Percentiles rank a stretch among this genome's conserved stretches.
Conservation (phyloP, 2,797 vertebrate species). For the Molossus alvarezi region DNA sequence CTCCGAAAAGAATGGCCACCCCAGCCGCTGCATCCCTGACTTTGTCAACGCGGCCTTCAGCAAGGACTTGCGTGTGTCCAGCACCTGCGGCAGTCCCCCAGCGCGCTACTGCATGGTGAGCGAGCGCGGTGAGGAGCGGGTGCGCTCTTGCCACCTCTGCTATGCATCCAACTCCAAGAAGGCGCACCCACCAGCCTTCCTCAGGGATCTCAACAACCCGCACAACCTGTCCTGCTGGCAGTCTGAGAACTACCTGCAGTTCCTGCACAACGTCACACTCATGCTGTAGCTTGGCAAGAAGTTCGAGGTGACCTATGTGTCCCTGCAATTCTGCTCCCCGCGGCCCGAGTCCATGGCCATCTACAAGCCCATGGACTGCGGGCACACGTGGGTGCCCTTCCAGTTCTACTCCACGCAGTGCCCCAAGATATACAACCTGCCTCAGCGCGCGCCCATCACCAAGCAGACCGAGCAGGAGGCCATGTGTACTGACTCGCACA, state of each 20-base stretch:
- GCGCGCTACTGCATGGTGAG: conserved; percentile 97
- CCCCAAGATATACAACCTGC: conserved; percentile 97
- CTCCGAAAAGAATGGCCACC: conserved; percentile 97
- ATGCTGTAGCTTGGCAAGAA: conserved; percentile 98
- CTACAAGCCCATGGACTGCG: conserved; percentile 99
- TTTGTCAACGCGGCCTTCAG: conserved; percentile 99
- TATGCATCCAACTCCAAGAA: conserved; percentile 96
- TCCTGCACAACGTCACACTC: conserved; percentile 97
- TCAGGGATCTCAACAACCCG: conserved; percentile 99
- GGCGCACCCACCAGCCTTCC: conserved; percentile 95
- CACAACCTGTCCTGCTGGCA: conserved; percentile 99
- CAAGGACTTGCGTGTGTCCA: conserved; percentile 98
- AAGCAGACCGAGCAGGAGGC: conserved; percentile 99
- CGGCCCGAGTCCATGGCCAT: conserved; percentile 99
- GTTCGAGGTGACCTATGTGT: conserved; percentile 99
- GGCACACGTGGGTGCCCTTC: conserved; percentile 98
- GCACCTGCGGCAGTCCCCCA: conserved; percentile 96
- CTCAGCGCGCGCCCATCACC: conserved; percentile 96
- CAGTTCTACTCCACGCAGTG: conserved; percentile 99
- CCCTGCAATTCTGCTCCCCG: conserved; percentile 99
- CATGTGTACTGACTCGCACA: conserved; percentile 99
- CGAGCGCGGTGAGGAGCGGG: conserved; percentile 95
- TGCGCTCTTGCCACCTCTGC: conserved; percentile 97
- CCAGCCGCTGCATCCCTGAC: conserved; percentile 98
- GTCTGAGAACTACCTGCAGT: conserved; percentile 97